Conservation (phyloP, 2,888 invertebrate species). For the Pyralis farinalis region DNA sequence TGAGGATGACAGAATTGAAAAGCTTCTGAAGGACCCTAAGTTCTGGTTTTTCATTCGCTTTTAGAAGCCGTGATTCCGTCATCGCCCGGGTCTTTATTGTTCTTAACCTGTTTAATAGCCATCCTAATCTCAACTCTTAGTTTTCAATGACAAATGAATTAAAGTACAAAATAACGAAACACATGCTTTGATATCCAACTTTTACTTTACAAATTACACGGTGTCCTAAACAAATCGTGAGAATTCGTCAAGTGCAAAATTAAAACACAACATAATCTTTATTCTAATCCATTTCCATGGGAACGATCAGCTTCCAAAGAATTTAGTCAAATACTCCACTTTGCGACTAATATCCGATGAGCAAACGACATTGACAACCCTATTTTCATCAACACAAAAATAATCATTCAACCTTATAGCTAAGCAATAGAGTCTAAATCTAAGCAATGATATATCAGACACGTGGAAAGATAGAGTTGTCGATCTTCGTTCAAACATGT, state of each 20-base stretch:
- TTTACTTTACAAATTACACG: not conserved
- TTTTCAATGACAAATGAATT: too few species aligned
- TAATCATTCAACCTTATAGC: constrained; percentile 10
- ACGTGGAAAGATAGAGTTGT: constrained; percentile 15
- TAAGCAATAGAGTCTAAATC: constrained; percentile 4
- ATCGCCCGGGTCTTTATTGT: too few species aligned
- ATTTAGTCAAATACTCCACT: constrained; percentile 57
- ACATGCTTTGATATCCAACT: too few species aligned
- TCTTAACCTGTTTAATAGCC: too few species aligned
- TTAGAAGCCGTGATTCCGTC: too few species aligned
- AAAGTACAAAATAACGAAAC: too few species aligned
- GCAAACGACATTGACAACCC: constrained; percentile 47
- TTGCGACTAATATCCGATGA: constrained; percentile 60
- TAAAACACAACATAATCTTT: constrained; percentile 44
- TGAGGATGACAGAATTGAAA: too few species aligned
- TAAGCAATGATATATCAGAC: not conserved
- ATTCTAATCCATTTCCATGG: constrained; percentile 59
- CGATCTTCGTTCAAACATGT: constrained; percentile 54
- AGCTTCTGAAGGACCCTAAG: too few species aligned
- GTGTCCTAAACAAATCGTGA: constrained; percentile 7
- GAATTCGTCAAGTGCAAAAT: constrained; percentile 20
- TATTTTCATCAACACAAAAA: constrained; percentile 16
- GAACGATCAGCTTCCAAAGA: constrained; percentile 50
- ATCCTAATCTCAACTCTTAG: too few species aligned
- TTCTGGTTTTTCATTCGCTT: too few species aligned